Evolutionary conservation across 2,797 vertebrate species (phyloP).

Genomic region (Smutsia temminckii): DNA sequence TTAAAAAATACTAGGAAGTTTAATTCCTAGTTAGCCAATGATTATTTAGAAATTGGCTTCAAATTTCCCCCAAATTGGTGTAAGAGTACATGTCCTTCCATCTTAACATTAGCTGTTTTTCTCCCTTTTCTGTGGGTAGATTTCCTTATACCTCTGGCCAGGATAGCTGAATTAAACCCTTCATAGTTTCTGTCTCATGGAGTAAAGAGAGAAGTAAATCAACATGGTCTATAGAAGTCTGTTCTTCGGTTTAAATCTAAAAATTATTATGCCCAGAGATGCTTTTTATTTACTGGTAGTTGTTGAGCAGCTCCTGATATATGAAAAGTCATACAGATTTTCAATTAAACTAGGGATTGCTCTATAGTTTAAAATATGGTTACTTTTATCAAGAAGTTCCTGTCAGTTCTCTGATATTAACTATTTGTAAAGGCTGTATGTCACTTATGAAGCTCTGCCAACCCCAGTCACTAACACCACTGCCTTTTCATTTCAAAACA

Average conservation of each 20-base stretch:
- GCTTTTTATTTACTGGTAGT: neutral
- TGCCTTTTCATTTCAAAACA: neutral
- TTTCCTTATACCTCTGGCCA: neutral
- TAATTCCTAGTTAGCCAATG: neutral
- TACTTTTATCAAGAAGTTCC: neutral
- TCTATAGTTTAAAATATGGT: slow-evolving; percentile 15
- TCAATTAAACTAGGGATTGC: neutral
- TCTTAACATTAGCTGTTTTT: neutral
- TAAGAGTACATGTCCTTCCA: neutral
- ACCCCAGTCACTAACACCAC: neutral
- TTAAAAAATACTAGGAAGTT: neutral
- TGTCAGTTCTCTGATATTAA: neutral
- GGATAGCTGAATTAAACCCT: neutral
- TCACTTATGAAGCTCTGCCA: neutral
- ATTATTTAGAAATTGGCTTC: slow-evolving; percentile 43
- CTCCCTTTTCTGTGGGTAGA: neutral
- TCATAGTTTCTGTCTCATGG: neutral
- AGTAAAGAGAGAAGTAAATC: neutral
- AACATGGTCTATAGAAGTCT: neutral
- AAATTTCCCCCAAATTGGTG: neutral
- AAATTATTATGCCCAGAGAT: neutral
- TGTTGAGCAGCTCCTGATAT: neutral
- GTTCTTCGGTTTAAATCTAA: slow-evolving; percentile 28
- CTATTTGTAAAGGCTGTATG: neutral
- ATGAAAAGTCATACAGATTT: neutral